These are phyloP conservation scores for Brienomyrus longianalis DNA, from an alignment of 2,113 vertebrate species.

Conservation along the genomic window DNA sequence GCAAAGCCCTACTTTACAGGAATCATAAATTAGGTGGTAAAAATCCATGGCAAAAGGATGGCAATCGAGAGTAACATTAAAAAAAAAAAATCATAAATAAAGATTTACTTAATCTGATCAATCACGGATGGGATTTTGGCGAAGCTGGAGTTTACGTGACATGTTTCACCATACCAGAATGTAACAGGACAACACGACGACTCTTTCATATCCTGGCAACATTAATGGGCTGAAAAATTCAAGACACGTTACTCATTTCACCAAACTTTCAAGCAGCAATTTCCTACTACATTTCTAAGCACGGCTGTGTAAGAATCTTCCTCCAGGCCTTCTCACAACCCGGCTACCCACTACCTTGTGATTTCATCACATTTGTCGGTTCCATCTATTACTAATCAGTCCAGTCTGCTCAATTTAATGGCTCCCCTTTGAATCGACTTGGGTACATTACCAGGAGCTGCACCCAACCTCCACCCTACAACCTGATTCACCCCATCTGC, in stretches of 20 bases:
- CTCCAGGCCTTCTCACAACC: not conserved
- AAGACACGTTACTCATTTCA: slow-evolving; percentile 52
- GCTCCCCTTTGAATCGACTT: not conserved
- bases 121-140: not conserved
- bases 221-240: slow-evolving; percentile 55
- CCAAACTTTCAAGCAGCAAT: slow-evolving; percentile 41
- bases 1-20: not conserved
- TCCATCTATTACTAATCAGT: not conserved
- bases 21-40: not conserved
- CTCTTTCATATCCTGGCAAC: slow-evolving; percentile 44
- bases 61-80: too few relatives aligned
- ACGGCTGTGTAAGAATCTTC: not conserved
- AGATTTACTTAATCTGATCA: not conserved
- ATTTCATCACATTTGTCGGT: not conserved
- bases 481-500: not conserved
- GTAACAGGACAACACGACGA: not conserved
- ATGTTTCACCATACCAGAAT: not conserved
- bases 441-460: not conserved
- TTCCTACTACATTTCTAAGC: slow-evolving; percentile 41
- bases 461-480: not conserved
- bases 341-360: not conserved
- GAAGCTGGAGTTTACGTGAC: not conserved
- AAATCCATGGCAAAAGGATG: not conserved
- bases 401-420: not conserved
- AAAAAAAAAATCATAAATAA: not conserved